A percentile compares a stretch with the other conserved stretches of the same genome.
Evolutionary conservation across 2,888 invertebrate species (phyloP).

Genomic region (Masnerella sp.): DNA sequence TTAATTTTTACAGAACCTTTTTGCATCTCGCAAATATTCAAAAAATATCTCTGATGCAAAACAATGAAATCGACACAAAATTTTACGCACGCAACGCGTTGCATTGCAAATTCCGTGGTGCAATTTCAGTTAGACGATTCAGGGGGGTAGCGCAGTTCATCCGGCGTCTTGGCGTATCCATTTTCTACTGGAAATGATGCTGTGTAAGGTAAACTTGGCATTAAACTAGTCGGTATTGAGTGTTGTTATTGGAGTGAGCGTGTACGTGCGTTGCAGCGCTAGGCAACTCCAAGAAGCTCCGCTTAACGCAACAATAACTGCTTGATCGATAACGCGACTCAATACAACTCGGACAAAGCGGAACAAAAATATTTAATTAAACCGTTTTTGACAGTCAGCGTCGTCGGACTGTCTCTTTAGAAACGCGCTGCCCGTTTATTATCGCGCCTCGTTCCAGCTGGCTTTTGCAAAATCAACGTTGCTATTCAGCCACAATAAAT

Average conservation of each 20-base stretch:
- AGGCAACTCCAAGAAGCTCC: constrained; percentile 7
- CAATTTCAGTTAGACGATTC: constrained; percentile 6
- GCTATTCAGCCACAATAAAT: constrained; percentile 40
- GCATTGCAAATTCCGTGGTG: constrained; percentile 4
- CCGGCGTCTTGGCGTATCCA: constrained; percentile 26
- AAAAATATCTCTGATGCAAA: too few species aligned
- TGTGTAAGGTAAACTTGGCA: constrained; percentile 44
- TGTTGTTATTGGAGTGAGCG: constrained; percentile 38
- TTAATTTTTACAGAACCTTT: too few species aligned
- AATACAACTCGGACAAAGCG: constrained; percentile 8
- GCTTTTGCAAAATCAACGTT: constrained; percentile 33
- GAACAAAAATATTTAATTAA: constrained; percentile 48
- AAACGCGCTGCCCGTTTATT: constrained; percentile 2
- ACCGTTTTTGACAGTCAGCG: constrained; percentile 29
- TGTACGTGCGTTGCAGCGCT: constrained; percentile 33
- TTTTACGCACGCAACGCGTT: not conserved
- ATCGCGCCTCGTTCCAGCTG: not conserved
- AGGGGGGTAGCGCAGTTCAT: not conserved
- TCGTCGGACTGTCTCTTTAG: constrained; percentile 5
- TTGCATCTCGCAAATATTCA: too few species aligned
- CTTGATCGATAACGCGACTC: constrained; percentile 24
- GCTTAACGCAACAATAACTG: constrained; percentile 34
- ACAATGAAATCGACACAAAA: not conserved
- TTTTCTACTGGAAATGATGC: constrained; percentile 36
- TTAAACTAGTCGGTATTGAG: constrained; percentile 44